A percentile compares a stretch with the other conserved stretches of the same genome.
phyloP scores from a whole-genome alignment of 2,113 vertebrate species.

The Mesoclemmys tuberculata region DNA sequence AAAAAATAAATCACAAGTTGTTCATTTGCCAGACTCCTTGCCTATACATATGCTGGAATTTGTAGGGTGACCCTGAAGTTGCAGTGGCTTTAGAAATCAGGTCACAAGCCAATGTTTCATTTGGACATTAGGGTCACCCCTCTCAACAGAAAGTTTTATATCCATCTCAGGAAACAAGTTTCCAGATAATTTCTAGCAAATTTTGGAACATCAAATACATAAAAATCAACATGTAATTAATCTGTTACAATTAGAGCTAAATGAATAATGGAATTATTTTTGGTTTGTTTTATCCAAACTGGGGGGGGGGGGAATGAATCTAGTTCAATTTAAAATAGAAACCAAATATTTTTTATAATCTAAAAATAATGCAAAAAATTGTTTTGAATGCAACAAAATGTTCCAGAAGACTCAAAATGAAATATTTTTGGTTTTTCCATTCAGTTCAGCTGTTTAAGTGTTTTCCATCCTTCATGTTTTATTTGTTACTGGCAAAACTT shows the following conservation, averaged over 20 bases:
- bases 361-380: not conserved
- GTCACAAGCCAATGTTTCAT: not conserved
- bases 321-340: not conserved
- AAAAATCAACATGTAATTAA: not conserved
- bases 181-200: rapidly evolving
- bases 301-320: too few relatives aligned
- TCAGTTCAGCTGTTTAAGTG: not conserved
- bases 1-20: not conserved
- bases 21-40: slow-evolving; percentile 12
- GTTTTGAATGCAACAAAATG: not conserved
- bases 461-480: not conserved
- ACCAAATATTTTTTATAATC: not conserved
- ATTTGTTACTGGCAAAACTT: not conserved
- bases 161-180: not conserved
- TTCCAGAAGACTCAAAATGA: not conserved
- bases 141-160: not conserved
- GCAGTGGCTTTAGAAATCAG: not conserved
- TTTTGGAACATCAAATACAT: not conserved
- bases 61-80: not conserved
- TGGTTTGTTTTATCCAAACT: not conserved
- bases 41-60: not conserved
- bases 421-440: not conserved
- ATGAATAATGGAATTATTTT: not conserved
- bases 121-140: rapidly evolving
- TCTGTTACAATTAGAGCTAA: not conserved